Evolutionary conservation across 2,113 vertebrate species (phyloP), one percentile per base, ranked within the genome.

Genomic region (Bujurquina vittata): DNA sequence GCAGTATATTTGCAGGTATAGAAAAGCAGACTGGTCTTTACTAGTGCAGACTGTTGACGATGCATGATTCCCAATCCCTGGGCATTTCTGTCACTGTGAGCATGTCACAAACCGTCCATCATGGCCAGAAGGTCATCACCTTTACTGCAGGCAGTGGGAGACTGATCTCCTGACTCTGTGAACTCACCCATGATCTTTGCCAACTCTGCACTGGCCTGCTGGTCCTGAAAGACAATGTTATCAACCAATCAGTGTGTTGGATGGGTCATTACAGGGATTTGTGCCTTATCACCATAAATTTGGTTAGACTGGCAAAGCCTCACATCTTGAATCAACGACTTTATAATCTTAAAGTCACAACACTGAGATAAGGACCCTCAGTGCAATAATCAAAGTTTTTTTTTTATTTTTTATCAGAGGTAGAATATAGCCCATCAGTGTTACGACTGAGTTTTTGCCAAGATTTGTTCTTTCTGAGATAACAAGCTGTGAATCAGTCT

Each of bases 41-140:
- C 65, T 31, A 63, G 40, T 83, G 56, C 57, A 18, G 29, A 80
- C 84, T 54, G 33, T 78, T 77, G 77, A 74, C 31, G 15, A 78
- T 18, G 37, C 49, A 35, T 63, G 79, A 35, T 40, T 59, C 61
- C 54, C 40, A 73, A 22, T 7, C 40, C 31, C 33, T 33, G 78
- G 40, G 76, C 31, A 46, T 75, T 74, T 75, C 73, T 80, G 55
- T 56, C 33, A 59, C 9, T 15, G n/a, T 62, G 61, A 80, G 43
- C 23, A 9, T 6, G 43, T 97, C 96, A 98, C 78, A 99, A 93
- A 56, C 93, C 95, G 8, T 99, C 98, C 98, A 99, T 99, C 96
- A 99, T 96, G 60, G 97, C 97, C 55, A 99, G 93, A 74, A 99
- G 93, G 82, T 99, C 97, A 1, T 97, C 97, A 12, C 98, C 98